Base-by-base conservation (phyloP, 2,888 invertebrate species). In the Lacanobia oleracea region DNA sequence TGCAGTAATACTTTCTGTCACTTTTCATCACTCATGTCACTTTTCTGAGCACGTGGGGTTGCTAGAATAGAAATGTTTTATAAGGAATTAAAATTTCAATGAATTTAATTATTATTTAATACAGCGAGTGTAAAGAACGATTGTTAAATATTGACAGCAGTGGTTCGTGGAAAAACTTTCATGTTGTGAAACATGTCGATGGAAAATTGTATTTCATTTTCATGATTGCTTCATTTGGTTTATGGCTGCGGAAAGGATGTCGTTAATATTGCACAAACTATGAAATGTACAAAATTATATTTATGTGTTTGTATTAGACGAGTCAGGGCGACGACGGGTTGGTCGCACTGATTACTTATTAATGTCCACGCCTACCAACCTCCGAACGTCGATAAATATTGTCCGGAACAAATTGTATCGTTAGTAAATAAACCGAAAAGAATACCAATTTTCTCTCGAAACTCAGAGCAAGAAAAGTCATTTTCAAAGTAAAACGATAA, bases 341-440 rank as follows among this genome's bases (percentile, higher is more conserved):
- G 89, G 88, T 87, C 87, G 86, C 90, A 85, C 92, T 94, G 93
- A 94, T 94, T 94, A 93, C 92, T 92, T 94, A 94, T 94, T 94
- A 92, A 94, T 93, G 94, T 91, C 91, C 84, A 86, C 88, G 79
- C 77, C 84, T 78, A 77, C 80, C 88, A 85, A 86, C 83, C 85
- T 84, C 86, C 82, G 85, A 86, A 85, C 88, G 84, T 83, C 90
- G 89, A 92, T 93, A 93, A 91, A 92, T 93, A 91, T 87, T 89
- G 86, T 88, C 86, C 76, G 75, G 82, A 86, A 85, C 84, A 88
- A 92, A 92, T 91, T 91, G 86, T 90, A 86, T 86, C 75, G 84
- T 67, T 69, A 75, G 84, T 87, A 87, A 87, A 86, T 88, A 86
- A 86, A 81, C 81, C 83, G 81, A 77, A 78, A 82, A 77, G 77